phyloP scores from a whole-genome alignment of 2,888 invertebrate species.

The Torymus tubicola region DNA sequence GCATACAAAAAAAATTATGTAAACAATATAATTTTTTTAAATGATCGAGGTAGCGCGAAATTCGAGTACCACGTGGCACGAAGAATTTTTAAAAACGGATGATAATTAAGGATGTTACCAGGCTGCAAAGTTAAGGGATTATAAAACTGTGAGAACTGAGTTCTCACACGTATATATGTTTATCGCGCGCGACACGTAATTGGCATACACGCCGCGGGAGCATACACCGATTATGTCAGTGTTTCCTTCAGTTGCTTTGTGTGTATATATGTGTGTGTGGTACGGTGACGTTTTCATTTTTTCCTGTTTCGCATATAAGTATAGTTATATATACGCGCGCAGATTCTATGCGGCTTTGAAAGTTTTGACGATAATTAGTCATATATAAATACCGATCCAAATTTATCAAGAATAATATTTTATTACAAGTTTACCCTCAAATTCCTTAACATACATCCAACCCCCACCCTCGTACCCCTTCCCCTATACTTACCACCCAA shows the following conservation, averaged over 20 bases:
- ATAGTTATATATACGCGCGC: too few species aligned
- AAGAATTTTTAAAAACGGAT: conserved; percentile 40
- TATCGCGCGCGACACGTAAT: background rate
- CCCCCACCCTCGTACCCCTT: too few species aligned
- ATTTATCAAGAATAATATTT: too few species aligned
- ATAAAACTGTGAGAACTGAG: conserved; percentile 19
- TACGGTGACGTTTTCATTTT: too few species aligned
- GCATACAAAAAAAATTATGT: too few species aligned
- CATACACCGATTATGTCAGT: conserved; percentile 15
- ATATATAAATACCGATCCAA: too few species aligned
- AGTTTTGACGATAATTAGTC: too few species aligned
- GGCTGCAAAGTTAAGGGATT: background rate
- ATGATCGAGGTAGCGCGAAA: background rate
- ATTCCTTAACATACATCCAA: too few species aligned
- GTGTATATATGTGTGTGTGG: too few species aligned
- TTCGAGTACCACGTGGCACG: background rate
- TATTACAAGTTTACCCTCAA: too few species aligned
- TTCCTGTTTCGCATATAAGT: too few species aligned
- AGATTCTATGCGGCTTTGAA: too few species aligned
- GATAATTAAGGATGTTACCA: background rate
- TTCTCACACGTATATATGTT: background rate
- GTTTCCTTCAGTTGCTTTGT: background rate
- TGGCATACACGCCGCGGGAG: background rate
- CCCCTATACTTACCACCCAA: background rate
- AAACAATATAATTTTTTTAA: background rate